phyloP scores from a whole-genome alignment of 2,797 vertebrate species.

The Sitta carolinensis region DNA sequence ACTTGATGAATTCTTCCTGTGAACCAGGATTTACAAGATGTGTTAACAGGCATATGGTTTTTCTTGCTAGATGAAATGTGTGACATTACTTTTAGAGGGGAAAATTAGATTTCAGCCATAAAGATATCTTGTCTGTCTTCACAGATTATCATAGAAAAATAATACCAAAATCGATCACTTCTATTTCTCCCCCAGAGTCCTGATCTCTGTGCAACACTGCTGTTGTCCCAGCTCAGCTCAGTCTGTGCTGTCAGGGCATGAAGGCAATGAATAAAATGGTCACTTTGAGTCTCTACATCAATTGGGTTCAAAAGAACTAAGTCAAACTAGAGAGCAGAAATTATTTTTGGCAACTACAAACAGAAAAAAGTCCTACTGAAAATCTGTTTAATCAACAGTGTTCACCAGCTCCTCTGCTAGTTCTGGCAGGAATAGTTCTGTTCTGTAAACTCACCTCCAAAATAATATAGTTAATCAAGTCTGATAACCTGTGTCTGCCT shows the following conservation, averaged over 20 bases:
- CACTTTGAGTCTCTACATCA: background rate
- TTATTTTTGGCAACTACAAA: background rate
- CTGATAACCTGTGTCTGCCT: background rate
- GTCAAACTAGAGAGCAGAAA: slow-evolving; percentile 11
- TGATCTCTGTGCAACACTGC: background rate
- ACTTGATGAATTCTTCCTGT: background rate
- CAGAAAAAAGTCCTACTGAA: background rate
- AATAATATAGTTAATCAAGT: background rate
- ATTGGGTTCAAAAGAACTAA: slow-evolving; percentile 9
- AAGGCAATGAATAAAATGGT: background rate
- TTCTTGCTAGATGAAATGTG: background rate
- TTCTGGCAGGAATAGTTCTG: background rate
- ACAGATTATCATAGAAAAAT: background rate
- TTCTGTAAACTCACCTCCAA: background rate
- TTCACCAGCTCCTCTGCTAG: background rate
- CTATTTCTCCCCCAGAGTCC: background rate
- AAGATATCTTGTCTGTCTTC: background rate
- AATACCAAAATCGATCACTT: background rate
- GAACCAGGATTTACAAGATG: background rate
- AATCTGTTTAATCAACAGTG: background rate
- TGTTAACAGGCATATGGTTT: background rate
- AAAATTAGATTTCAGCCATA: background rate
- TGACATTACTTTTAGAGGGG: background rate
- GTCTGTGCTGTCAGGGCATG: background rate
- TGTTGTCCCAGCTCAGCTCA: background rate